Conservation (phyloP, 2,888 invertebrate species). For the Cyclophora punctaria region DNA sequence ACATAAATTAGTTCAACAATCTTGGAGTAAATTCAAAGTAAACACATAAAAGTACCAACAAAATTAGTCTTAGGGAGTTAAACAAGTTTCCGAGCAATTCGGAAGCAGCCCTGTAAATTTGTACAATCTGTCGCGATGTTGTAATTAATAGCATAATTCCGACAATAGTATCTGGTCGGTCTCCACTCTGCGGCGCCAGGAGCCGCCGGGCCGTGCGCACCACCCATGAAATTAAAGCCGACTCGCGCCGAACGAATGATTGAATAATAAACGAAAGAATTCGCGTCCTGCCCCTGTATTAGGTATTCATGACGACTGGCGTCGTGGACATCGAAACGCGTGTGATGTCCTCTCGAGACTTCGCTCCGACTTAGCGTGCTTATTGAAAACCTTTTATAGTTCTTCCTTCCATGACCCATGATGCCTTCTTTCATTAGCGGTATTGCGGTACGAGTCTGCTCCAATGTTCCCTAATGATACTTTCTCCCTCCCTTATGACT, state of each 20-base stretch:
- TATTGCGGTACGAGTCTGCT: too few relatives aligned
- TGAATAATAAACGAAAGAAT: constrained; percentile 76
- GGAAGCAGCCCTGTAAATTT: constrained; percentile 33
- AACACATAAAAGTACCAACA: constrained; percentile 23
- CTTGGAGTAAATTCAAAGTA: constrained; percentile 20
- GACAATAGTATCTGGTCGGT: constrained; percentile 34
- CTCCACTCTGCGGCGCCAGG: constrained; percentile 38
- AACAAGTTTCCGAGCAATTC: constrained; percentile 26
- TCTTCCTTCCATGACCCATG: neutral
- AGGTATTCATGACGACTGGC: constrained; percentile 72
- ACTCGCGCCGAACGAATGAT: constrained; percentile 74
- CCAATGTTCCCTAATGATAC: neutral
- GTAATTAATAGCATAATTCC: constrained; percentile 45
- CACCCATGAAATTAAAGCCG: constrained; percentile 75
- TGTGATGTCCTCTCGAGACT: constrained; percentile 26
- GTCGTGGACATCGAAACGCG: constrained; percentile 40
- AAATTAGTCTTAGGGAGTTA: constrained; percentile 30
- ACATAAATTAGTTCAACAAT: constrained; percentile 4
- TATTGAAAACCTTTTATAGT: constrained; percentile 1
- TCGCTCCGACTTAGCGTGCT: constrained; percentile 20
- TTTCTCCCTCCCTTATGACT: constrained; percentile 4
- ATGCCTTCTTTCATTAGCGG: neutral
- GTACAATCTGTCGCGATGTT: constrained; percentile 39
- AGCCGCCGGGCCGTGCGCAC: constrained; percentile 65
- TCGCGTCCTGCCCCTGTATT: constrained; percentile 72